Percentiles rank a stretch among this genome's conserved stretches.
These are phyloP conservation scores for Drosophila eohydei DNA, from an alignment of 2,888 invertebrate species.

Conservation along the genomic window DNA sequence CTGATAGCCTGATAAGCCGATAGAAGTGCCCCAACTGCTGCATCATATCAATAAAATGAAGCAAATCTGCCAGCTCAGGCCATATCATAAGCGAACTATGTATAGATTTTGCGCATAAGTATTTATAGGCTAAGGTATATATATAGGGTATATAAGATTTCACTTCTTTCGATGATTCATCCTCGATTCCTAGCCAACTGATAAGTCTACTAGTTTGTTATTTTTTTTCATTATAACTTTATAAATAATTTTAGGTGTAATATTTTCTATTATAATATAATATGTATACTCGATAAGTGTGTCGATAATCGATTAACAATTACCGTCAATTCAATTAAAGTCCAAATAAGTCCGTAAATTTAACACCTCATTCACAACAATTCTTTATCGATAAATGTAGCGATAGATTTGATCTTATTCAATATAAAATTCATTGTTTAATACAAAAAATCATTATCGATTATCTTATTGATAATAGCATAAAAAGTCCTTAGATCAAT, in stretches of 20 bases:
- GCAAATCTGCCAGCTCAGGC: constrained; percentile 17
- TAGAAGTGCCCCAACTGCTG: constrained; percentile 49
- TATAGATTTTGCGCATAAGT: constrained; percentile 18
- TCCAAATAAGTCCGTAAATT: neutral
- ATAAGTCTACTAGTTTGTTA: neutral
- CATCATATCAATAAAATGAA: constrained; percentile 41
- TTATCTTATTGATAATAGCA: too few relatives aligned
- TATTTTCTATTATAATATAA: neutral
- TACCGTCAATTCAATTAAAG: neutral
- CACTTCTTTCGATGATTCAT: neutral
- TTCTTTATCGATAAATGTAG: neutral
- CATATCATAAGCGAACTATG: neutral
- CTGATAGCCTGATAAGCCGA: constrained; percentile 68
- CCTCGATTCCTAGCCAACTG: neutral
- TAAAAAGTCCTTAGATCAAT: too few relatives aligned
- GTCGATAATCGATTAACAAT: neutral
- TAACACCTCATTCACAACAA: neutral
- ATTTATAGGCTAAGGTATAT: neutral
- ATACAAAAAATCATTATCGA: too few relatives aligned
- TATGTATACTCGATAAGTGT: neutral
- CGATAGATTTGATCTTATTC: too few relatives aligned
- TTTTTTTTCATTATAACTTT: neutral
- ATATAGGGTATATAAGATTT: neutral
- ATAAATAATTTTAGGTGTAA: neutral
- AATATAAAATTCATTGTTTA: too few relatives aligned